Base-by-base conservation (phyloP, 2,888 invertebrate species). In the Psococerastis gibbosa region DNA sequence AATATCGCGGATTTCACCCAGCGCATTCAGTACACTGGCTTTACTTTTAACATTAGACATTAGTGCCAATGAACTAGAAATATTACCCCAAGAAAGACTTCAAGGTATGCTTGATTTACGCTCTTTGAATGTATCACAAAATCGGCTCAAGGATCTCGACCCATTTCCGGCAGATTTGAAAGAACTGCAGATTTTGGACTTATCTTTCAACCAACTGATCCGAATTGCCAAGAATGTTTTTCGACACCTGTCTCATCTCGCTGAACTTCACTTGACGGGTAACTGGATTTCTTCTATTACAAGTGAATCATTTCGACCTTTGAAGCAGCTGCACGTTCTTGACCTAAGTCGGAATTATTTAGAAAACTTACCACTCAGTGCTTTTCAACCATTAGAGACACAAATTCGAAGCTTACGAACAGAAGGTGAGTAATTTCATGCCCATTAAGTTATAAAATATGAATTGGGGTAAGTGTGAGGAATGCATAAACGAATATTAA, bases 261-360 rank as follows among this genome's bases (percentile, higher is more conserved):
- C 70, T 18, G 85, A 85, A 55, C 65, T 89, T 32, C 73, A 80
- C 58, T 67, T 88, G 48, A 77, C 75, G 60, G 81, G 82, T 11
- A 89, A 89, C 62, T 79, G 81, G 70, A 73, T 89, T 58, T 76
- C 82, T 2, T 68, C 71, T 1, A 70, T 85, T 50, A 78, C 83
- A 2, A 67, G 74, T 15, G 85, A 85, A 50, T 75, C 80, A 32
- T 87, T 87, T 56, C 73, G 71, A 50, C 75, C 75, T 20, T 62
- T 87, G 49, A 75, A 79, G 53, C 82, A 83, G 57, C 65, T 88
- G 35, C 67, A 75, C 43, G 65, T 75, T 31, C 69, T 89, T 43
- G 85, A 88, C 60, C 64, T 91, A 48, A 81, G 82, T 51, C 71
- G 74, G 53, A 92, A 92, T 61, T 80, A 80, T 59, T 73, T 88